A percentile compares a stretch with the other conserved stretches of the same genome.
Conservation (phyloP, 2,113 vertebrate species). For the Camarhynchus parvulus region DNA sequence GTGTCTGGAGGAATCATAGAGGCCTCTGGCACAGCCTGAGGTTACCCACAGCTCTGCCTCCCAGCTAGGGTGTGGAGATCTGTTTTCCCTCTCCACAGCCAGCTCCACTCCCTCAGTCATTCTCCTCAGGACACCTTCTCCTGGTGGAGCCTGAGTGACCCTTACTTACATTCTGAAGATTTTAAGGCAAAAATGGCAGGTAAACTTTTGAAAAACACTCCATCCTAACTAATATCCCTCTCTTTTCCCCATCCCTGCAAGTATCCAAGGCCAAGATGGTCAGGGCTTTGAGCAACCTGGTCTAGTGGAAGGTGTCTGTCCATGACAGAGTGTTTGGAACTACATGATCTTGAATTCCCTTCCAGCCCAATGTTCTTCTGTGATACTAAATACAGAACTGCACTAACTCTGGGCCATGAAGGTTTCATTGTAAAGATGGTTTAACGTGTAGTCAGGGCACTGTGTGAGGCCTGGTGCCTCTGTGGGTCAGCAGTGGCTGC, state of each 20-base stretch:
- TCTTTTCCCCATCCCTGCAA: neutral
- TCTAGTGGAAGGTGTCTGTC: rapidly evolving
- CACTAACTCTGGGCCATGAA: neutral
- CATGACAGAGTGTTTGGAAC: neutral
- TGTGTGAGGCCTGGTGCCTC: neutral
- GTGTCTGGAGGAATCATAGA: neutral
- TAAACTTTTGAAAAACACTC: neutral
- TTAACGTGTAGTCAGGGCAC: neutral
- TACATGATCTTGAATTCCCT: neutral
- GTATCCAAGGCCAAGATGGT: neutral
- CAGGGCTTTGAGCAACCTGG: neutral
- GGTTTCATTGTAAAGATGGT: neutral
- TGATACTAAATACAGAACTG: neutral
- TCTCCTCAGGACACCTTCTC: neutral
- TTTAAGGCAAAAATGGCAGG: neutral
- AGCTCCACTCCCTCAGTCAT: neutral
- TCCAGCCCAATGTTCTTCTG: neutral
- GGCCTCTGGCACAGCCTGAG: neutral
- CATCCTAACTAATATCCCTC: neutral
- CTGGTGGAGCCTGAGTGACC: rapidly evolving
- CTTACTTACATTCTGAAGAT: neutral
- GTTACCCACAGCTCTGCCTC: neutral
- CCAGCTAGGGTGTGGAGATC: neutral
- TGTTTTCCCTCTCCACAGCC: rapidly evolving
- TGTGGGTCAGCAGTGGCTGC: rapidly evolving